These are phyloP conservation scores for Geothlypis trichas DNA, from an alignment of 2,113 vertebrate species.

Conservation along the genomic window DNA sequence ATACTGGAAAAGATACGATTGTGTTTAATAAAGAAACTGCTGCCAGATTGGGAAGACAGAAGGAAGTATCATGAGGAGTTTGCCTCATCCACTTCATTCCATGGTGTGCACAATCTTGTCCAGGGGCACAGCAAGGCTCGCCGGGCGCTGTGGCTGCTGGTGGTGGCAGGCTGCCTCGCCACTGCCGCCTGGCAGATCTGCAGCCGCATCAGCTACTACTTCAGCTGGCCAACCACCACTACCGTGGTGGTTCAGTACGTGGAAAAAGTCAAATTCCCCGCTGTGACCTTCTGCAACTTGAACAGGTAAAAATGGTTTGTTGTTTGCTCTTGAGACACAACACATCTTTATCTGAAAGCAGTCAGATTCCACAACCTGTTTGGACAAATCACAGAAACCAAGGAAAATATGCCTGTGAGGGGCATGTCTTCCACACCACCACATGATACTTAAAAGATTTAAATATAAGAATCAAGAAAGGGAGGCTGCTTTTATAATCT, in stretches of 20 bases:
- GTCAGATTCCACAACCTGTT: not conserved
- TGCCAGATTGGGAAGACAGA: slow-evolving; percentile 48
- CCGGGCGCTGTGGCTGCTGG: slow-evolving; percentile 64
- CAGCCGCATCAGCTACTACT: slow-evolving; percentile 70
- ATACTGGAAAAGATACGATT: slow-evolving; percentile 59
- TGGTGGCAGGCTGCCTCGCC: slow-evolving; percentile 58
- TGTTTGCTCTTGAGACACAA: not conserved
- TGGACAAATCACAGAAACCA: not conserved
- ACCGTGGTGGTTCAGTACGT: slow-evolving; percentile 74
- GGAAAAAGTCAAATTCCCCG: slow-evolving; percentile 75
- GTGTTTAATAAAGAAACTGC: slow-evolving; percentile 58
- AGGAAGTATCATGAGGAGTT: slow-evolving; percentile 69
- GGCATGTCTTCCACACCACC: not conserved
- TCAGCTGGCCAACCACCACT: slow-evolving; percentile 78
- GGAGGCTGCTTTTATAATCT: not conserved
- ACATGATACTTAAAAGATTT: not conserved
- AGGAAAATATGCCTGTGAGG: not conserved
- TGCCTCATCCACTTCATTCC: slow-evolving; percentile 74
- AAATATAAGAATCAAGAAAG: not conserved
- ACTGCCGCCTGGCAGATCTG: slow-evolving; percentile 68
- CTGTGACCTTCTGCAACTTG: slow-evolving; percentile 80
- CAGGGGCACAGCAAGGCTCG: slow-evolving; percentile 43
- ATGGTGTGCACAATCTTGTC: slow-evolving; percentile 71
- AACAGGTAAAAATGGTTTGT: slow-evolving; percentile 72
- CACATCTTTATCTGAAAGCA: not conserved